phyloP scores from a whole-genome alignment of 2,888 invertebrate species.

The Chrysolina haemoptera region DNA sequence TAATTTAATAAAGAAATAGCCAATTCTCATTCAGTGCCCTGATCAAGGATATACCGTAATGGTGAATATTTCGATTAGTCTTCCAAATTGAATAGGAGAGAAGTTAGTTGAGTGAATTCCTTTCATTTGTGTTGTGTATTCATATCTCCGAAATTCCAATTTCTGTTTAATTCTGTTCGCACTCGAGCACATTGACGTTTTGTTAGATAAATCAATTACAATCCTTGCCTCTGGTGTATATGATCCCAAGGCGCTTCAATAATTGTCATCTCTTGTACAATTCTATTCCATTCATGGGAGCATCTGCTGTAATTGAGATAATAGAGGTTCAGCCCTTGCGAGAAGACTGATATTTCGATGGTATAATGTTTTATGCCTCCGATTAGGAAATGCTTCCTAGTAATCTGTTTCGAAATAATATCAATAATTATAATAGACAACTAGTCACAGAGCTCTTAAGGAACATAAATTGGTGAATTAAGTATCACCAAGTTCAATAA shows the following conservation, averaged over 20 bases:
- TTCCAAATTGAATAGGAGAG: no score
- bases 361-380: neutral
- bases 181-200: neutral
- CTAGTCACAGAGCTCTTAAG: no score
- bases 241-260: constrained; percentile 9
- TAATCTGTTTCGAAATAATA: neutral
- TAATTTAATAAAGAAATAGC: no score
- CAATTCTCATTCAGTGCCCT: no score
- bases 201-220: neutral
- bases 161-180: neutral
- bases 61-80: no score
- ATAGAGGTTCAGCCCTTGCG: neutral
- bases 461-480: no score
- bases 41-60: no score
- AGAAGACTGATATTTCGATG: constrained; percentile 2
- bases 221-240: neutral
- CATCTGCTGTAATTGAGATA: constrained; percentile 1
- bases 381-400: neutral
- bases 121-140: neutral
- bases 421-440: no score
- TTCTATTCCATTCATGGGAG: constrained; percentile 8
- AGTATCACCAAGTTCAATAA: no score
- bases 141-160: neutral
- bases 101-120: no score
- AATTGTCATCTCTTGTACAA: neutral